Percentiles rank a stretch among this genome's conserved stretches.
Conservation (phyloP, 1,140 invertebrate genomes). For the Drosophila repleta region DNA sequence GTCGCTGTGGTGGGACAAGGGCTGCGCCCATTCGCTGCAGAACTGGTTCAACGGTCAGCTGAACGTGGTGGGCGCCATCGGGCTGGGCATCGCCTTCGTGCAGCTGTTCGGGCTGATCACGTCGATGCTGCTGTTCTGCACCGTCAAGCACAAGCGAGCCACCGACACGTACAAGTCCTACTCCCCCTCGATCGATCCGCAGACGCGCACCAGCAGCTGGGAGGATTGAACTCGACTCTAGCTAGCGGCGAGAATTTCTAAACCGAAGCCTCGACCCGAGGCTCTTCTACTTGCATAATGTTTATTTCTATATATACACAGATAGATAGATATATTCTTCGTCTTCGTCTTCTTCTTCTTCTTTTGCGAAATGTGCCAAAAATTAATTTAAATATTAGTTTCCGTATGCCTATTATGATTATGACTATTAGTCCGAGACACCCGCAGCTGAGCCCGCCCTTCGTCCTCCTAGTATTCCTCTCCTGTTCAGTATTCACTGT, state of each 20-base stretch:
- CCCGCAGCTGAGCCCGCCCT: constrained; percentile 13
- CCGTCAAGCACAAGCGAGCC: constrained; percentile 88
- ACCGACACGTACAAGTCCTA: constrained; percentile 89
- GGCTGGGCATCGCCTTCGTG: constrained; percentile 89
- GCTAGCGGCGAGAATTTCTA: constrained; percentile 19
- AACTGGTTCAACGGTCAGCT: constrained; percentile 89
- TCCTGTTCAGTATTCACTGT: constrained; percentile 24
- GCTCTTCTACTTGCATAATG: constrained; percentile 12
- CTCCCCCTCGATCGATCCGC: constrained; percentile 85
- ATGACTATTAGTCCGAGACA: background rate
- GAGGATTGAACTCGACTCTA: constrained; percentile 81
- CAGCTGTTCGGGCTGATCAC: constrained; percentile 90
- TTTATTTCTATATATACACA: background rate
- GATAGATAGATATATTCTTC: too few relatives aligned
- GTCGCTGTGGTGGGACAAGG: constrained; percentile 87
- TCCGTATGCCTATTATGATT: background rate
- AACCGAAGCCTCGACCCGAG: constrained; percentile 18
- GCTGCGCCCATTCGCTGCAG: constrained; percentile 88
- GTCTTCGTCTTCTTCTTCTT: constrained; percentile 7
- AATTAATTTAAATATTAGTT: constrained; percentile 68
- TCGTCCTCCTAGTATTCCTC: constrained; percentile 7
- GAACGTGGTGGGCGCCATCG: constrained; percentile 89
- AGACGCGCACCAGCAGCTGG: constrained; percentile 84
- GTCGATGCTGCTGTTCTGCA: constrained; percentile 91
- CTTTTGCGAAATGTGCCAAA: constrained; percentile 76